Percentiles rank a stretch among this genome's conserved stretches.
Evolutionary conservation across 2,888 invertebrate genomes (phyloP).

Genomic region (Drosophila fulvimacula): DNA sequence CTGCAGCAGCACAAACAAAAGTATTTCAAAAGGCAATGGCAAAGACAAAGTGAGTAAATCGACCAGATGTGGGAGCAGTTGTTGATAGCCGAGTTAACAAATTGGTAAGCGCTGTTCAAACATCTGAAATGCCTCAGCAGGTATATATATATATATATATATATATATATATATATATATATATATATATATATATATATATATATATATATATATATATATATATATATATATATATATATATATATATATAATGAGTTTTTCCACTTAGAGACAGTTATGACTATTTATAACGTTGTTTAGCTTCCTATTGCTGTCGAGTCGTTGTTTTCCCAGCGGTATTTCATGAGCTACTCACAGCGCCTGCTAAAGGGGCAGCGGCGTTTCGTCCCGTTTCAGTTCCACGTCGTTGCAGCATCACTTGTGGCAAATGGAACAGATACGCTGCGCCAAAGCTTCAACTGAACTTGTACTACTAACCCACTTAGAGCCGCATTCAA

Average conservation of each 20-base stretch:
- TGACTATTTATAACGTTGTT: background rate
- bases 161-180: background rate
- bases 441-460: conserved; percentile 63
- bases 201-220: background rate
- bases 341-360: conserved; percentile 37
- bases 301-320: conserved; percentile 19
- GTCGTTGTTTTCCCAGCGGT: conserved; percentile 42
- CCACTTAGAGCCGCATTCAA: conserved; percentile 68
- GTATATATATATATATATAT: background rate
- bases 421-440: conserved; percentile 36
- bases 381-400: conserved; percentile 46
- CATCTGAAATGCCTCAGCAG: background rate
- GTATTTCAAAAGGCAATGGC: conserved; percentile 37
- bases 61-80: conserved; percentile 36
- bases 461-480: conserved; percentile 84
- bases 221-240: background rate
- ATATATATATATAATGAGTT: background rate
- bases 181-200: background rate
- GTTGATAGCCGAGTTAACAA: conserved; percentile 64
- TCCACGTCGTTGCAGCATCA: conserved; percentile 21
- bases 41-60: conserved; percentile 44
- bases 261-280: background rate
- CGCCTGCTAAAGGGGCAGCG: conserved; percentile 27
- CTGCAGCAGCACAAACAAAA: conserved; percentile 67
- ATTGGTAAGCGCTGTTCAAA: conserved; percentile 63